These are phyloP conservation scores for Drosophila carrolli DNA, from an alignment of 1,140 invertebrate species.

Conservation along the genomic window DNA sequence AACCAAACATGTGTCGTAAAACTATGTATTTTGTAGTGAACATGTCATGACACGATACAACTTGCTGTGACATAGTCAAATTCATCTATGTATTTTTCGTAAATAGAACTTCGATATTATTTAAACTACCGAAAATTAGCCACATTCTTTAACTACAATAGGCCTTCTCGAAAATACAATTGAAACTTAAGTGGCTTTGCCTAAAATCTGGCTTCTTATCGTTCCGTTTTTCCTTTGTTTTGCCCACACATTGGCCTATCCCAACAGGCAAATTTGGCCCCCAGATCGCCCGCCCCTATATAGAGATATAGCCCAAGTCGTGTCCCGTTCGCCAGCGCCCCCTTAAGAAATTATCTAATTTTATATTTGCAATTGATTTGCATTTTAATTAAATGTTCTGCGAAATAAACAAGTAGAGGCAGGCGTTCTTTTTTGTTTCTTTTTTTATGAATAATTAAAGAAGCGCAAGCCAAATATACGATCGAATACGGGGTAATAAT, in stretches of 20 bases:
- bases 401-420: conserved; percentile 2
- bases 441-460: conserved; percentile 16
- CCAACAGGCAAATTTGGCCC: conserved; percentile 8
- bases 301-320: neutral
- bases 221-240: neutral
- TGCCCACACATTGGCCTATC: conserved; percentile 5
- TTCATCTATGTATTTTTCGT: too few species aligned
- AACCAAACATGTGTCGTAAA: too few species aligned
- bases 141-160: neutral
- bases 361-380: conserved; percentile 11
- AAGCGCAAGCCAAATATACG: neutral
- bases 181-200: neutral
- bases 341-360: conserved; percentile 7
- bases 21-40: too few species aligned
- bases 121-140: too few species aligned
- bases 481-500: neutral
- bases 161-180: neutral
- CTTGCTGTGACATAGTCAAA: too few species aligned
- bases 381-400: conserved; percentile 13
- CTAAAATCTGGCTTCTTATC: neutral
- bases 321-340: neutral
- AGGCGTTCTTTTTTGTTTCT: neutral
- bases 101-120: too few species aligned
- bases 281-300: neutral
- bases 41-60: too few species aligned